Conservation (phyloP, 1,140 invertebrate genomes). For the Eulimnadia texana region DNA sequence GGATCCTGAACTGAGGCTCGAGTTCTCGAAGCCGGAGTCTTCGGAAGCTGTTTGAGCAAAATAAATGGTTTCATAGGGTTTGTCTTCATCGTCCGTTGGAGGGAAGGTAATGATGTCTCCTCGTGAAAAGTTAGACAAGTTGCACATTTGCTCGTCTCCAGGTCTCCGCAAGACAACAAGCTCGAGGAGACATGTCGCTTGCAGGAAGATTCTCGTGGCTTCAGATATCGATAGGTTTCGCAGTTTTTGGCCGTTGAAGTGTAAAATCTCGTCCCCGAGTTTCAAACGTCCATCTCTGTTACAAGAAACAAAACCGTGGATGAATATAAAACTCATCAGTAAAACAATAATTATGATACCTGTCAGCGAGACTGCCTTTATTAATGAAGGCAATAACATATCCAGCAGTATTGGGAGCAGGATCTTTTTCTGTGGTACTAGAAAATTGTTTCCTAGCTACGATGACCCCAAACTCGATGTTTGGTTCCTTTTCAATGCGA, state of each 20-base stretch:
- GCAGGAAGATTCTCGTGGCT: constrained; percentile 39
- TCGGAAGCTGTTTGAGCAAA: not conserved
- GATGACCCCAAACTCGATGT: constrained; percentile 16
- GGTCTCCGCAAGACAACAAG: constrained; percentile 39
- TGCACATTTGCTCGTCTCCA: not conserved
- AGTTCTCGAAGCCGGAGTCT: constrained; percentile 12
- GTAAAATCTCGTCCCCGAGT: constrained; percentile 48
- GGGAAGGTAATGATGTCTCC: not conserved
- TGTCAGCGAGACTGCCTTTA: constrained; percentile 14
- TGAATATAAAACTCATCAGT: too few species aligned
- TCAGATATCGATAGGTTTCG: constrained; percentile 43
- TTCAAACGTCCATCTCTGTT: constrained; percentile 40
- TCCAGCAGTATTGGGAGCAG: constrained; percentile 4
- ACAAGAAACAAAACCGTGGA: constrained; percentile 17
- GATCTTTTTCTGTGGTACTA: too few species aligned
- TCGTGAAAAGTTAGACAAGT: not conserved
- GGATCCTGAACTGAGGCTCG: constrained; percentile 6
- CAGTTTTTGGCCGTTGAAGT: constrained; percentile 46
- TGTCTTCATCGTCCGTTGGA: not conserved
- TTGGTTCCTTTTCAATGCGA: constrained; percentile 9
- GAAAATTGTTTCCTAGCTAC: constrained; percentile 15
- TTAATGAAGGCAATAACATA: constrained; percentile 17
- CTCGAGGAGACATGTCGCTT: constrained; percentile 43
- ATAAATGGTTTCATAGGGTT: not conserved
- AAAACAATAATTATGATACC: constrained; percentile 13